Evolutionary conservation across 1,140 invertebrate species (phyloP).

Genomic region (Portunus trituberculatus): DNA sequence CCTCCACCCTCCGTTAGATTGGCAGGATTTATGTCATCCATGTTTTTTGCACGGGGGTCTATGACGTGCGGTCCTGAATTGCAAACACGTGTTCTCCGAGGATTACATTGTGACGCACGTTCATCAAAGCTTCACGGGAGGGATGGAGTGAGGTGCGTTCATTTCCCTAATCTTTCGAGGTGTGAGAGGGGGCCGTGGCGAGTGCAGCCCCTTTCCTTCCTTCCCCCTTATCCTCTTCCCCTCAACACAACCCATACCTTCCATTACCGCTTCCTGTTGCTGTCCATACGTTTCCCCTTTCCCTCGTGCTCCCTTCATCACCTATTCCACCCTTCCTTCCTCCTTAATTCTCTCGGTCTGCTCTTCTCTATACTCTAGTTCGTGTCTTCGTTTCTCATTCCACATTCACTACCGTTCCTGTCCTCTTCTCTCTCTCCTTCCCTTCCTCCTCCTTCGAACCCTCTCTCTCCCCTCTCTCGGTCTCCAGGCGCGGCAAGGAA

Average conservation of each 20-base stretch:
- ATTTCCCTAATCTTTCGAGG: conserved; percentile 7
- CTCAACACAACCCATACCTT: neutral
- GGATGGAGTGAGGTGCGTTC: neutral
- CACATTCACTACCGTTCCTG: neutral
- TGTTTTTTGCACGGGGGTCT: too few species aligned
- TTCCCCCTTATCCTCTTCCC: neutral
- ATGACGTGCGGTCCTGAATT: too few species aligned
- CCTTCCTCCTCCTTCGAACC: neutral
- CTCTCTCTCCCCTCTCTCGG: neutral
- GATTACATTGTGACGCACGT: too few species aligned
- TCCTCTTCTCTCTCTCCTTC: neutral
- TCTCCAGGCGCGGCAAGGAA: neutral
- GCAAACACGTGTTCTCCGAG: too few species aligned
- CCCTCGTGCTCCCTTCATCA: neutral
- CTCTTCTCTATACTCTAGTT: neutral
- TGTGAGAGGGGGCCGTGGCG: neutral
- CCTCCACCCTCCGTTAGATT: too few species aligned
- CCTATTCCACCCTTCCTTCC: neutral
- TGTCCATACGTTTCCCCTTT: neutral
- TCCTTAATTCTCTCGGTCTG: neutral
- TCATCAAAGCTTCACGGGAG: neutral
- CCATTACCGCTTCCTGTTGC: neutral
- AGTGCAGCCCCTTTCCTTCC: neutral
- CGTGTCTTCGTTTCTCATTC: neutral
- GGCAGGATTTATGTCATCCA: too few species aligned